A percentile compares a stretch with the other conserved stretches of the same genome.
Evolutionary conservation across 2,113 vertebrate species (phyloP).

Genomic region (Rhadina sibilatrix): DNA sequence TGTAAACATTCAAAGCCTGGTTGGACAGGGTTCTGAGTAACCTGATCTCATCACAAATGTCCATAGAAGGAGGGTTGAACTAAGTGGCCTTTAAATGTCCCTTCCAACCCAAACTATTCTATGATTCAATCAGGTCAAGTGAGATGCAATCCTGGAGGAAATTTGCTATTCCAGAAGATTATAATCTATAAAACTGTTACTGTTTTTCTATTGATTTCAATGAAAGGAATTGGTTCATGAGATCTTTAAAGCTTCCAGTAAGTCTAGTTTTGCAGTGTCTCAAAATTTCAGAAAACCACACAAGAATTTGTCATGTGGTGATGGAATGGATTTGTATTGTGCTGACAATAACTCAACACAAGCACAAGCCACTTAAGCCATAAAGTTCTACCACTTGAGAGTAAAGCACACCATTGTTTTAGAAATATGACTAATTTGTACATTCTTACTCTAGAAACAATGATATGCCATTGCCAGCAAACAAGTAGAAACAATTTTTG

Average conservation of each 20-base stretch:
- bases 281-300: not conserved
- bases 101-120: not conserved
- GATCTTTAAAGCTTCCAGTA: not conserved
- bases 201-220: not conserved
- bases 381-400: not conserved
- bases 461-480: fast-evolving
- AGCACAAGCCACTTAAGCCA: not conserved
- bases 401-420: not conserved
- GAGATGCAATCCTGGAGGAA: not conserved
- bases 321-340: not conserved
- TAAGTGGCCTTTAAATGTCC: not conserved
- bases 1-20: not conserved
- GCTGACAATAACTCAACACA: not conserved
- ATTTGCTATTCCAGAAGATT: not conserved
- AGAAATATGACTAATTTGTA: not conserved
- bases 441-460: not conserved
- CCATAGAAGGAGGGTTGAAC: not conserved
- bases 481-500: not conserved
- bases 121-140: not conserved
- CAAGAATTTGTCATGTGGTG: fast-evolving
- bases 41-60: not conserved
- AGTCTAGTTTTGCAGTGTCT: not conserved
- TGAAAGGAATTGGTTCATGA: not conserved
- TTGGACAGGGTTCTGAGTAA: not conserved
- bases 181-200: not conserved